Evolutionary conservation across 1,140 invertebrate genomes (phyloP), one percentile per base, ranked within the genome.

Genomic region (Neodiprion pinetum): DNA sequence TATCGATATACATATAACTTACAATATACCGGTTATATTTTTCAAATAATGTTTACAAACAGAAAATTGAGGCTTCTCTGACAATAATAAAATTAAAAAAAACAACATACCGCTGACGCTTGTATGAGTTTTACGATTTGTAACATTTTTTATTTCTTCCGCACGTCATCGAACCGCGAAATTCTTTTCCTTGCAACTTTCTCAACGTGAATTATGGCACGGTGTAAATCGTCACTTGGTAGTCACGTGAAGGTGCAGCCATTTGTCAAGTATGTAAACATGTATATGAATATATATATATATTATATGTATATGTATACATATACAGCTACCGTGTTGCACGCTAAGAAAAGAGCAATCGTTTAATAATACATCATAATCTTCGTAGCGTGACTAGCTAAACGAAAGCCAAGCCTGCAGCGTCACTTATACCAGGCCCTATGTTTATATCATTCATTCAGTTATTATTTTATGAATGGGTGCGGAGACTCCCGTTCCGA

Each of bases 341-440:
- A 61, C 53, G 53, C 53, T 61, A 61, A 61, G 53, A 61, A 85
- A 84, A 85, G 79, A 81, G 79, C 83, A 78, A 80, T 80, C 82
- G 82, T 77, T 80, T 83, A 81, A 84, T 83, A 83, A 84, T 83
- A 83, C 80, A 79, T 85, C 83, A 85, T 85, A 85, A 85, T 84
- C 84, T 83, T 77, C 83, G 80, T 83, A 79, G 82, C 83, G 82
- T 84, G 83, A 85, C 83, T 78, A 77, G 75, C 53, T 61, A 61
- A 61, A 61, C 53, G 53, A 61, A 61, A 61, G 53, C 9, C 53
- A 17, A 61, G 53, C 53, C 11, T 14, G 53, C 53, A 61, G 53
- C 28, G 28, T 40, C 28, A 40, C 28, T 40, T 40, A 40, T 40
- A 61, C 53, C 53, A 12, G 5, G 53, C 53, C 4, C 11, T 17